These are phyloP conservation scores for Pangasius macronema DNA, from an alignment of 2,797 vertebrate genomes.

Conservation along the genomic window DNA sequence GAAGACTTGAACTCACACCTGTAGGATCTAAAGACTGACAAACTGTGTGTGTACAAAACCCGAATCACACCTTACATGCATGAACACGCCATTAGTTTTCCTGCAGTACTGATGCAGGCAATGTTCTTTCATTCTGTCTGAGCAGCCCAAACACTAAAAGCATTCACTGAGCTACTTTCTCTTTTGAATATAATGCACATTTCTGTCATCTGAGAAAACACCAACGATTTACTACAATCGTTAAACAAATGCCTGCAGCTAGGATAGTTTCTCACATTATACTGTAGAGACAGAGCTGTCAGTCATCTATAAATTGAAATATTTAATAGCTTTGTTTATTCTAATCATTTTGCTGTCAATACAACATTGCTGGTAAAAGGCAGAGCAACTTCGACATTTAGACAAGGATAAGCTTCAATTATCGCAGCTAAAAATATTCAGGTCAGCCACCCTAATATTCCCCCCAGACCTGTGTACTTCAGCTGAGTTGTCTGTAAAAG, in stretches of 20 bases:
- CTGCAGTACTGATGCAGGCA: neutral
- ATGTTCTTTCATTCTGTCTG: neutral
- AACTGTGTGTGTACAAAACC: neutral
- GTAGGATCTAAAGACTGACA: neutral
- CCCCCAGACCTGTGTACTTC: neutral
- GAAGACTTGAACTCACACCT: neutral
- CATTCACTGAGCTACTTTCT: neutral
- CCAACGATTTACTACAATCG: slow-evolving; percentile 17
- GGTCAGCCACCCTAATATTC: slow-evolving; percentile 5
- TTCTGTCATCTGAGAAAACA: slow-evolving; percentile 24
- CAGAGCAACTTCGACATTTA: neutral
- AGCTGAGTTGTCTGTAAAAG: neutral
- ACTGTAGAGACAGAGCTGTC: slow-evolving; percentile 2
- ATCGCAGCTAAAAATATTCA: slow-evolving; percentile 1
- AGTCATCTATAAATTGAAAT: slow-evolving; percentile 21
- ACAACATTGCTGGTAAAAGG: neutral
- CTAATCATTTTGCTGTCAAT: slow-evolving; percentile 18
- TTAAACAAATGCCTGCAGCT: slow-evolving; percentile 18
- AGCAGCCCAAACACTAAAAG: slow-evolving; percentile 3
- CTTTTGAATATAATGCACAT: slow-evolving; percentile 15
- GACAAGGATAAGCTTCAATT: slow-evolving; percentile 23
- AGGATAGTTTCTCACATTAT: slow-evolving; percentile 12
- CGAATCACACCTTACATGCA: neutral
- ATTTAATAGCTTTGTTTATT: slow-evolving; percentile 24
- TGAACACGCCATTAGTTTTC: neutral